Evolutionary conservation across 1,140 invertebrate species (phyloP), one percentile per base, ranked within the genome.

Genomic region (Chironomus tepperi): DNA sequence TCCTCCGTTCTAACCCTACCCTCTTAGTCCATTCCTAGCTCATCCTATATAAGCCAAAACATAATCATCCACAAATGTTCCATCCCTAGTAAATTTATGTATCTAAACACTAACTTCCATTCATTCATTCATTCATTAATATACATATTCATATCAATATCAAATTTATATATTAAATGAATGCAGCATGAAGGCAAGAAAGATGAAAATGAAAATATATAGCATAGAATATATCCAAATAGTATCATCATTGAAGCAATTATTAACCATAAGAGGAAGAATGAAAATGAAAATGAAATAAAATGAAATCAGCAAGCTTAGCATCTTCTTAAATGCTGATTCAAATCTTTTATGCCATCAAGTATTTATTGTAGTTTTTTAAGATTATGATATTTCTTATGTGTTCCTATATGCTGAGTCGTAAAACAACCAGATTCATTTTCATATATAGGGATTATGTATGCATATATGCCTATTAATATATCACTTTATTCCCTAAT

Each of bases 221-320:
- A n/a, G n/a, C n/a, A n/a, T n/a, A n/a, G n/a, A 57, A 57, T 2
- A 57, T n/a, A 57, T n/a, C 47, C 47, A 57, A 1, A 57, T 12
- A 12, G n/a, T 3, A 57, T 57, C 10, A 57, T 57, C 47, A 57
- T 57, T 57, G n/a, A 34, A 34, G 24, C 24, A 34, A 34, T 34
- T 57, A 57, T 57, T n/a, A 18, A 6, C 65, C 65, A 21, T 19
- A 8, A 70, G 65, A 70, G 10, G 16, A 21, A 18, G 16, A 70
- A 70, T 2, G 2, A 7, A 57, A 57, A 57, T 57, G 47, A 70
- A 70, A 70, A n/a, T n/a, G n/a, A 70, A 70, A 12, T 57, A 7
- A 57, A 57, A 57, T 57, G 47, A 70, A 70, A 70, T 70, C 16
- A 70, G 65, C 65, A 18, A 70, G 65, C 65, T 70, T 70, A 70